Base-by-base conservation (phyloP, 2,888 invertebrate genomes). In the Ormyrus labotus region DNA sequence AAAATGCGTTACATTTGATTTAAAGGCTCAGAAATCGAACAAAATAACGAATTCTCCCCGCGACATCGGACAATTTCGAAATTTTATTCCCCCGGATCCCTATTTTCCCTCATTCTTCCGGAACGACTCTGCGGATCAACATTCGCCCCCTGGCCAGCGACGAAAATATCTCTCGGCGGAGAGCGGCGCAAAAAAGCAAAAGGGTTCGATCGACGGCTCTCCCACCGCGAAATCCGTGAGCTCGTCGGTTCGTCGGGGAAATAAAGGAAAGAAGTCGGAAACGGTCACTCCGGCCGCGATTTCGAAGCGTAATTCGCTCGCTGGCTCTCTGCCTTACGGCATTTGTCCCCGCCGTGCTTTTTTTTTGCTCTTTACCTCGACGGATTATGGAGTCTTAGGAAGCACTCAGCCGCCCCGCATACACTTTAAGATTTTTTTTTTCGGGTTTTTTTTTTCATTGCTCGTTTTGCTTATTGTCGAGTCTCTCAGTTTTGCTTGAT, bases 371-470 rank as follows among this genome's bases (percentile, higher is more conserved):
- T 19, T 68, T 71, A 74, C 75, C 47, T 69, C 58, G 51, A 13
- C 63, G 70, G 73, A 82, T 75, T 78, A 67, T 53, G 71, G 65
- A 67, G 10, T 78, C 78, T 78, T 71, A 71, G 71, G 71, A 47
- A 78, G 78, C 65, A 78, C 78, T 78, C 71, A 53, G 47, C 55
- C 57, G 55, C 53, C 64, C 45, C 48, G 11, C 51, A 9, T 50
- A 58, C 51, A 45, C 50, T 61, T 50, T 64, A 6, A 61, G 1
- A 2, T 34, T 34, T 34, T 34, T 34, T 34, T 34, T 4, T 34
- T 4, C 4, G 34, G 34, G 34, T 4, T 34, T 3, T 34, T 34
- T 34, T 34, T 34, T 34, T 34, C 34, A 34, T 34, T 34, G 34
- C 34, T 3, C 34, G 34, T 34, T 34, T 34, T 34, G 34, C 34